Conservation (phyloP, 1,140 invertebrate species). For the Melipona quadrifasciata region DNA sequence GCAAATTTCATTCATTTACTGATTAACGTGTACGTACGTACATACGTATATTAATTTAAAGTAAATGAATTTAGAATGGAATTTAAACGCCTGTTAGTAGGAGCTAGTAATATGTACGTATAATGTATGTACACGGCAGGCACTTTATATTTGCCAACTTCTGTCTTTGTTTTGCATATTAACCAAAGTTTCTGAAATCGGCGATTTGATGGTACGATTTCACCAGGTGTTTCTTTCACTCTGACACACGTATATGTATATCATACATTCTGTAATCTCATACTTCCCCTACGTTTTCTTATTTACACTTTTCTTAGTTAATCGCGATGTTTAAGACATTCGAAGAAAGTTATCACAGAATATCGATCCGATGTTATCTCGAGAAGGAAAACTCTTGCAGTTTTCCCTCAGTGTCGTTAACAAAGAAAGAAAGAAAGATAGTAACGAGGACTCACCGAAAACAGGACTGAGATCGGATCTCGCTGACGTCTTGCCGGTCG, state of each 20-base stretch:
- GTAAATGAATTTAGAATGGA: neutral
- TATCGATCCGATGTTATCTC: neutral
- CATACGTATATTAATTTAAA: neutral
- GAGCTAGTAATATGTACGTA: neutral
- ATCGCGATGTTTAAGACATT: too few relatives aligned
- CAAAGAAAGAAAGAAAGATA: neutral
- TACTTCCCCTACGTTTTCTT: neutral
- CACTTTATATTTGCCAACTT: neutral
- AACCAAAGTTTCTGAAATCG: neutral
- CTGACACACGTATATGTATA: too few relatives aligned
- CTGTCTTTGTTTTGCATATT: neutral
- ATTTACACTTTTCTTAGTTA: too few relatives aligned
- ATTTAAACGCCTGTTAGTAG: neutral
- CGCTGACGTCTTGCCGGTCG: slow-evolving; percentile 86
- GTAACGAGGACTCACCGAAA: slow-evolving; percentile 87
- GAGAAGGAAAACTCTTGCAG: neutral
- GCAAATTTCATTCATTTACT: neutral
- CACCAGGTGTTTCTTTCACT: neutral
- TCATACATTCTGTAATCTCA: neutral
- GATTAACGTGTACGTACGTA: neutral
- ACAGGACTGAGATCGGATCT: slow-evolving; percentile 92
- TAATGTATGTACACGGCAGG: neutral
- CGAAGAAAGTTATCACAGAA: neutral
- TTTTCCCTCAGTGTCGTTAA: neutral
- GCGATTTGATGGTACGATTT: neutral